phyloP scores from a whole-genome alignment of 2,888 invertebrate genomes.

The Drosophila tanythrix region DNA sequence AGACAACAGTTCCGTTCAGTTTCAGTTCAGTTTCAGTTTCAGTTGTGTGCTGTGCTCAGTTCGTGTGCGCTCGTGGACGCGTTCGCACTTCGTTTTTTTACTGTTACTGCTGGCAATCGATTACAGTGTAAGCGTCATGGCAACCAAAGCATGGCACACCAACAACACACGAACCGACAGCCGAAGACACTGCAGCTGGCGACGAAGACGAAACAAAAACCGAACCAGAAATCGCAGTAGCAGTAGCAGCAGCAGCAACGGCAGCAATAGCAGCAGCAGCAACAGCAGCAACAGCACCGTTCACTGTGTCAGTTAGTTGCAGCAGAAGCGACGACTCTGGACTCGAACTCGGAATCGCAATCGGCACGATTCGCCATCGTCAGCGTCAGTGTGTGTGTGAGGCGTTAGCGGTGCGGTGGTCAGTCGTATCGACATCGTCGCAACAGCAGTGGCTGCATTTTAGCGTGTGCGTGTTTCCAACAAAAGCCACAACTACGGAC shows the following conservation, averaged over 20 bases:
- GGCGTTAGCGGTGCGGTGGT: constrained; percentile 47
- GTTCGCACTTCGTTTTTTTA: constrained; percentile 58
- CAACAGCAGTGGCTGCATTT: constrained; percentile 52
- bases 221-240: constrained; percentile 41
- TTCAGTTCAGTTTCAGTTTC: constrained; percentile 22
- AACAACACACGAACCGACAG: constrained; percentile 14
- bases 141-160: constrained; percentile 36
- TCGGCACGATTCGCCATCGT: constrained; percentile 4
- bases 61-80: constrained; percentile 74
- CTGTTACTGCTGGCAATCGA: constrained; percentile 54
- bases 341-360: neutral
- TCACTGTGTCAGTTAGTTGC: constrained; percentile 67
- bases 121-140: constrained; percentile 58
- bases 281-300: constrained; percentile 30
- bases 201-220: constrained; percentile 16
- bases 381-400: constrained; percentile 50
- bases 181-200: constrained; percentile 31
- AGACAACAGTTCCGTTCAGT: constrained; percentile 29
- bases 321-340: constrained; percentile 35
- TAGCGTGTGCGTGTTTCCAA: constrained; percentile 21
- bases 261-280: constrained; percentile 29
- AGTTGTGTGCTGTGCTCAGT: constrained; percentile 59
- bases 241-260: constrained; percentile 36
- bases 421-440: constrained; percentile 52
- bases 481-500: constrained; percentile 75